These are phyloP conservation scores for Blastobasis adustella DNA, from an alignment of 2,888 invertebrate species.

Conservation along the genomic window DNA sequence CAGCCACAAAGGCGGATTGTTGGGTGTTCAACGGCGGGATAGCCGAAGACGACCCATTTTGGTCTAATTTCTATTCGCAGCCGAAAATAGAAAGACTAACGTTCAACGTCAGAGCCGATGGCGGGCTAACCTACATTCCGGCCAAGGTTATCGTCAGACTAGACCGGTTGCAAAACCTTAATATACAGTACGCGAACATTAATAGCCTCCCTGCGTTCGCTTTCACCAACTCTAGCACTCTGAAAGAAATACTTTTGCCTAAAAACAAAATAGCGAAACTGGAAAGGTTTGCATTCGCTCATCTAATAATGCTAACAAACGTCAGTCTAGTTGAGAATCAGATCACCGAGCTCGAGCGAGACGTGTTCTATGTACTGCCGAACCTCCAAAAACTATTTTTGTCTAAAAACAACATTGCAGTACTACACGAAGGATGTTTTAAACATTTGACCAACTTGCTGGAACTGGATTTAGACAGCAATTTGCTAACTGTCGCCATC, in stretches of 20 bases:
- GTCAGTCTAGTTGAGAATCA: slow-evolving; percentile 85
- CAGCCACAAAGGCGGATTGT: slow-evolving; percentile 83
- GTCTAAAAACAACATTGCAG: slow-evolving; percentile 88
- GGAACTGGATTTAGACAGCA: slow-evolving; percentile 86
- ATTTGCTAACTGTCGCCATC: slow-evolving; percentile 83
- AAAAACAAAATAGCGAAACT: slow-evolving; percentile 82
- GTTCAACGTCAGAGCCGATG: slow-evolving; percentile 81
- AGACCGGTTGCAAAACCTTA: slow-evolving; percentile 78
- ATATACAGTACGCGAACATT: slow-evolving; percentile 83
- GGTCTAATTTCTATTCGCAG: slow-evolving; percentile 85
- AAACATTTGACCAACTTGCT: slow-evolving; percentile 82
- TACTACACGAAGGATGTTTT: slow-evolving; percentile 90
- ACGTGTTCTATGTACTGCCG: slow-evolving; percentile 85
- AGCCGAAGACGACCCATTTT: slow-evolving; percentile 82
- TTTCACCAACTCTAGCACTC: slow-evolving; percentile 82
- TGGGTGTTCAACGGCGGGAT: slow-evolving; percentile 82
- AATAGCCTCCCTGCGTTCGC: slow-evolving; percentile 81
- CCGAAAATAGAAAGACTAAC: slow-evolving; percentile 80
- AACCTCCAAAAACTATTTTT: slow-evolving; percentile 83
- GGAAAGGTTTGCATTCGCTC: slow-evolving; percentile 82
- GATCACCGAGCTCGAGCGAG: slow-evolving; percentile 82
- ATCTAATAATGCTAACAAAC: slow-evolving; percentile 80
- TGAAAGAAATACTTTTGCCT: slow-evolving; percentile 81
- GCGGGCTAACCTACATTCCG: slow-evolving; percentile 81
- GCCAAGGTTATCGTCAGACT: slow-evolving; percentile 80